These are phyloP conservation scores for Protonibea diacanthus DNA, from an alignment of 2,797 vertebrate genomes.

Conservation along the genomic window DNA sequence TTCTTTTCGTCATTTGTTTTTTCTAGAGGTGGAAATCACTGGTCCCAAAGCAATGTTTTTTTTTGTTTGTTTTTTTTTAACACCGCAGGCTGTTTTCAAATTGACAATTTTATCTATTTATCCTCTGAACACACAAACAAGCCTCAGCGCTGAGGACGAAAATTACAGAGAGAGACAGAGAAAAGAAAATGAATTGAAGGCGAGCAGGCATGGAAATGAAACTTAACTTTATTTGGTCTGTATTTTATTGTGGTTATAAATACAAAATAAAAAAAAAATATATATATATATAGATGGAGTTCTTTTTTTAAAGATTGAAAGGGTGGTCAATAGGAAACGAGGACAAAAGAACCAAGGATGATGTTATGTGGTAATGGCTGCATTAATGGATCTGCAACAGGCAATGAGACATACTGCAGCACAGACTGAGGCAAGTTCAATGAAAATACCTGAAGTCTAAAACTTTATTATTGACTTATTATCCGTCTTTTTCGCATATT, in stretches of 20 bases:
- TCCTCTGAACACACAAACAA: background rate
- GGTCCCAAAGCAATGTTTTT: too few relatives aligned
- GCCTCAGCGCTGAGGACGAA: background rate
- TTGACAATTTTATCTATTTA: background rate
- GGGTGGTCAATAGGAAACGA: background rate
- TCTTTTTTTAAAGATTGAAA: too few relatives aligned
- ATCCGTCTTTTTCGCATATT: background rate
- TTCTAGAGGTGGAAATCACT: background rate
- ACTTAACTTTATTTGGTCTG: background rate
- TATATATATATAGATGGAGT: background rate
- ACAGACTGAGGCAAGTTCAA: background rate
- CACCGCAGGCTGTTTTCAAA: background rate
- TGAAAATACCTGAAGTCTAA: background rate
- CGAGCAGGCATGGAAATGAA: background rate
- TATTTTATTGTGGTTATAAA: background rate
- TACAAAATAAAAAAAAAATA: background rate
- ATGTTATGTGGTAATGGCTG: background rate
- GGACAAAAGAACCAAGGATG: background rate
- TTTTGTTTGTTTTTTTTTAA: background rate
- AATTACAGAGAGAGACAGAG: background rate
- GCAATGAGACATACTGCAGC: background rate
- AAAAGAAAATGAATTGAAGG: background rate
- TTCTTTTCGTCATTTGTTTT: slow-evolving; percentile 28
- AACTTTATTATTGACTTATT: background rate
- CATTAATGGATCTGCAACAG: background rate